Evolutionary conservation across 2,797 vertebrate genomes (phyloP).

Genomic region (Nyctalus aviator): DNA sequence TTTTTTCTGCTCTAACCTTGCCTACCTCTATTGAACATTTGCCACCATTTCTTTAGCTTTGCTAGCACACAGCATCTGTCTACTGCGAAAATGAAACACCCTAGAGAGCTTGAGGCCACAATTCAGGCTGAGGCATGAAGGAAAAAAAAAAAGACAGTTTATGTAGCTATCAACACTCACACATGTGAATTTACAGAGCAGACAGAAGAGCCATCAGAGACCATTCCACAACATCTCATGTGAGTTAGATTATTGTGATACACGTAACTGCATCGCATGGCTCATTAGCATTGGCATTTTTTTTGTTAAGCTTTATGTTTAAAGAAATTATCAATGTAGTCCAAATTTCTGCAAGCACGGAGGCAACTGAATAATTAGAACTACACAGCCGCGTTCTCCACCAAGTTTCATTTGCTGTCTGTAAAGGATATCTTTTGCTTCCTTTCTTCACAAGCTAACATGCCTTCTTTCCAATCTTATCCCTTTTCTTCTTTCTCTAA

Average conservation of each 20-base stretch:
- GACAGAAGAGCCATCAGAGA: background rate
- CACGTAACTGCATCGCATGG: background rate
- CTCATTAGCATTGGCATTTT: background rate
- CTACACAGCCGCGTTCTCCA: background rate
- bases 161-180: background rate
- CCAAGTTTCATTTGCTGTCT: background rate
- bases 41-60: background rate
- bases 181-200: background rate
- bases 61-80: background rate
- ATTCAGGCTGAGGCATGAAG: background rate
- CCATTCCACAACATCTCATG: background rate
- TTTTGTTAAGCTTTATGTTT: conserved; percentile 17
- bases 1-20: background rate
- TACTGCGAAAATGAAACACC: conserved; percentile 54
- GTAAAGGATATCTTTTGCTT: background rate
- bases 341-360: conserved; percentile 7
- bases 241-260: background rate
- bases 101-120: background rate
- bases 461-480: background rate
- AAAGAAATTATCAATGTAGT: background rate
- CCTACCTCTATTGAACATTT: conserved; percentile 12
- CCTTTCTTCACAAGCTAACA: background rate
- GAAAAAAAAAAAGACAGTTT: background rate
- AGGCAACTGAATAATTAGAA: conserved; percentile 20
- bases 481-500: conserved; percentile 12